Evolutionary conservation across 2,797 vertebrate genomes (phyloP).

Genomic region (Bradypus variegatus): DNA sequence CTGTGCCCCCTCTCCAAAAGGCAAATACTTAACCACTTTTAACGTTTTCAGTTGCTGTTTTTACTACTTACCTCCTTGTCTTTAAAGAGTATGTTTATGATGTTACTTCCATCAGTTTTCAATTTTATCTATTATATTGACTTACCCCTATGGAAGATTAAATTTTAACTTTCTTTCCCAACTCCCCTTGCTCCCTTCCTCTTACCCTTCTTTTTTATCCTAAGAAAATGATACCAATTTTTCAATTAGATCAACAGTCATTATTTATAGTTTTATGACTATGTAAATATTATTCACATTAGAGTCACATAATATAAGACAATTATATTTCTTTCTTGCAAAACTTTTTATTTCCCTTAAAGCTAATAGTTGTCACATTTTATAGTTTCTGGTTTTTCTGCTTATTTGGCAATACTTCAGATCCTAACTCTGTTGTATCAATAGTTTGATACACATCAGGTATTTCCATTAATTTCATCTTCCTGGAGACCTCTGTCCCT

Average conservation of each 20-base stretch:
- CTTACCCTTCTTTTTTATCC: background rate
- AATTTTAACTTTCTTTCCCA: background rate
- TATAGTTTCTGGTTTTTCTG: background rate
- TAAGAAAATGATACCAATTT: background rate
- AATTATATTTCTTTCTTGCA: background rate
- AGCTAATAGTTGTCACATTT: background rate
- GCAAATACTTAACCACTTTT: background rate
- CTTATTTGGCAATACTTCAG: background rate
- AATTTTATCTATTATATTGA: background rate
- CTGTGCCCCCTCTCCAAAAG: background rate
- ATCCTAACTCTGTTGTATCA: background rate
- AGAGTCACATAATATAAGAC: background rate
- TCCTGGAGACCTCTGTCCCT: fast-evolving
- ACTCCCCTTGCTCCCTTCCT: background rate
- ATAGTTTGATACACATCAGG: background rate
- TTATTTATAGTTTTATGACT: background rate
- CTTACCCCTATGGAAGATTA: background rate
- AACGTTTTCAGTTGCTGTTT: background rate
- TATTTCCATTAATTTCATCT: background rate
- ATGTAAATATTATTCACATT: background rate
- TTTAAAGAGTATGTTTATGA: background rate
- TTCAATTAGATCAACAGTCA: background rate
- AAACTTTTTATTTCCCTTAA: background rate
- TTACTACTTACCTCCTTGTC: background rate
- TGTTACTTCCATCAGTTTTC: background rate